Conservation (phyloP, 2,888 invertebrate species). For the Apodemia mormo region DNA sequence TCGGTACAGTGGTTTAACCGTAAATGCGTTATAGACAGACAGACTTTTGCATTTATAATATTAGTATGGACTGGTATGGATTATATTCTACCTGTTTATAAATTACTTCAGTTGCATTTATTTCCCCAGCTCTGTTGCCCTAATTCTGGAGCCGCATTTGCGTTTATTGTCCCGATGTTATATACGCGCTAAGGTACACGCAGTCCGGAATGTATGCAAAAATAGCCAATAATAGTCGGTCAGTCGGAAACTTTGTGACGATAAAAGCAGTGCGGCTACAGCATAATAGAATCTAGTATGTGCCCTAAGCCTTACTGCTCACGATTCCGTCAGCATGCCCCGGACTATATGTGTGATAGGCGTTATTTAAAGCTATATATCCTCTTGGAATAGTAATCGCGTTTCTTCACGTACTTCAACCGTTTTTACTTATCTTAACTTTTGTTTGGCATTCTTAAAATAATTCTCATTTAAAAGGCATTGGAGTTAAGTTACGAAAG, state of each 20-base stretch:
- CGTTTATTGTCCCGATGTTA: too few relatives aligned
- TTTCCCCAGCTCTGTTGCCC: neutral
- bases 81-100: too few relatives aligned
- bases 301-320: conserved; percentile 43
- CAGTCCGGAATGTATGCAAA: too few relatives aligned
- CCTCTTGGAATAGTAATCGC: conserved; percentile 49
- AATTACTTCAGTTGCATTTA: neutral
- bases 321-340: conserved; percentile 46
- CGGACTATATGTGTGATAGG: conserved; percentile 61
- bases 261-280: too few relatives aligned
- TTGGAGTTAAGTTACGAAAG: neutral
- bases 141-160: neutral
- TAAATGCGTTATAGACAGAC: too few relatives aligned
- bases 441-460: conserved; percentile 12
- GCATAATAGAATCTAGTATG: conserved; percentile 26
- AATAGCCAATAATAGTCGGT: too few relatives aligned
- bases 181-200: too few relatives aligned
- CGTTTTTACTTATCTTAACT: conserved; percentile 17
- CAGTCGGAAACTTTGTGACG: too few relatives aligned
- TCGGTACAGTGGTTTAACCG: too few relatives aligned
- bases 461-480: neutral
- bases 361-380: conserved; percentile 53
- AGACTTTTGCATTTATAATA: too few relatives aligned
- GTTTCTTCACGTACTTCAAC: conserved; percentile 46
- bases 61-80: too few relatives aligned